Percentiles rank a stretch among this genome's conserved stretches.
Evolutionary conservation across 2,888 invertebrate species (phyloP).

Genomic region (Harpagoxenus sublaevis): DNA sequence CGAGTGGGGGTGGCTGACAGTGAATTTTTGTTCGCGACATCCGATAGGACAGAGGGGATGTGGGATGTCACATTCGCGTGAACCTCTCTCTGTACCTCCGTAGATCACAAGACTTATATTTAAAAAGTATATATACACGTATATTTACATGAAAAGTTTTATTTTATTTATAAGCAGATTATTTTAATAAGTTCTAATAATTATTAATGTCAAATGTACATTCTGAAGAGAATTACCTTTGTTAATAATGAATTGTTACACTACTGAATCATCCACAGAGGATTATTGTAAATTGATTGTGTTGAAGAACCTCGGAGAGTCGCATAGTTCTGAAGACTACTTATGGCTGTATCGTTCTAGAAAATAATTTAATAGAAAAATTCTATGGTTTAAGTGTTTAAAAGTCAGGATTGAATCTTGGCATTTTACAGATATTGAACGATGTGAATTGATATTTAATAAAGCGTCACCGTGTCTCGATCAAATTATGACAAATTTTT

Average conservation of each 20-base stretch:
- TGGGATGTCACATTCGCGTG: neutral
- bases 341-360: neutral
- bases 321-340: neutral
- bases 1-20: conserved; percentile 33
- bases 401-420: neutral
- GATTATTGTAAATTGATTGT: neutral
- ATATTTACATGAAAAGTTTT: neutral
- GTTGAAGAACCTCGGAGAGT: neutral
- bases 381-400: too few relatives aligned
- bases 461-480: neutral
- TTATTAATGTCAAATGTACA: neutral
- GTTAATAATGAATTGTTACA: neutral
- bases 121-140: neutral
- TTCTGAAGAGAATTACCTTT: neutral
- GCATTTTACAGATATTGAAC: too few relatives aligned
- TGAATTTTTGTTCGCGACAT: conserved; percentile 13
- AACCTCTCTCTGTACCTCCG: neutral
- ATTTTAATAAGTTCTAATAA: neutral
- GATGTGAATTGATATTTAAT: neutral
- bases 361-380: neutral
- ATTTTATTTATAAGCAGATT: neutral
- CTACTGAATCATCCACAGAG: neutral
- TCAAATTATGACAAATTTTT: neutral
- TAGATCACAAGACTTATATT: neutral
- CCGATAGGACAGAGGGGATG: neutral